Conservation (phyloP, 2,888 invertebrate genomes). For the Monopis laevigella region DNA sequence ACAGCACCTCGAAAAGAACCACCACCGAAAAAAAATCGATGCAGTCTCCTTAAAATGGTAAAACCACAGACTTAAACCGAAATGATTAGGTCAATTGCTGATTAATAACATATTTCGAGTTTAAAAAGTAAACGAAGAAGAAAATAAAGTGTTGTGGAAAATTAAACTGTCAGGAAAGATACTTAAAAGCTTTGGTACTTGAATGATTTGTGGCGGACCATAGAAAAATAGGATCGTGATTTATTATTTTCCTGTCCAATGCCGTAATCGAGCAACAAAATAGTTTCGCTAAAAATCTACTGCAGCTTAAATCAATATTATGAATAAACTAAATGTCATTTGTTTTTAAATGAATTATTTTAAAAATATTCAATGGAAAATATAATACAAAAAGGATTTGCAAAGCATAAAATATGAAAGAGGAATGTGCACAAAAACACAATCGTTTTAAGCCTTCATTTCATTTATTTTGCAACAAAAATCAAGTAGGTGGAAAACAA, state of each 20-base stretch:
- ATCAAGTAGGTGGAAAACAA: constrained; percentile 1
- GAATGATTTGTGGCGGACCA: constrained; percentile 1
- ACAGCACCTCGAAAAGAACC: too few species aligned
- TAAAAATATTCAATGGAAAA: too few species aligned
- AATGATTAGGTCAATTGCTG: too few species aligned
- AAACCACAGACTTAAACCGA: too few species aligned
- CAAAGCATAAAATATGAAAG: background rate
- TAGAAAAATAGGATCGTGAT: constrained; percentile 6
- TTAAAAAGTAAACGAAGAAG: too few species aligned
- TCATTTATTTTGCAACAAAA: constrained; percentile 5
- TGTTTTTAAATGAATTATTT: too few species aligned
- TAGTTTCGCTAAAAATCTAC: too few species aligned
- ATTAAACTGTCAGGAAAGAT: constrained; percentile 35
- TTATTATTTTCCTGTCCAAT: constrained; percentile 1
- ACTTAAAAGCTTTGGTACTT: constrained; percentile 24
- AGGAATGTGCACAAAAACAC: background rate
- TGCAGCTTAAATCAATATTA: too few species aligned
- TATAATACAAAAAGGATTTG: background rate
- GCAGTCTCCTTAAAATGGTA: background rate
- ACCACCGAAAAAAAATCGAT: too few species aligned
- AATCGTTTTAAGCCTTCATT: constrained; percentile 2
- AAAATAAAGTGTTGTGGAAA: constrained; percentile 27
- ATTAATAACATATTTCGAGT: too few species aligned
- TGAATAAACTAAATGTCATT: too few species aligned
- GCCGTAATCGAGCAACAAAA: too few species aligned